These are phyloP conservation scores for Sus scrofa DNA, from an alignment of 2,113 vertebrate species.

Conservation along the genomic window T2T-Sscrofa CM000812.6:188371501-188372000, in stretches of 20 bases:
- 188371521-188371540: background rate
- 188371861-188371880: conserved; percentile 59
- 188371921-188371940: conserved; percentile 56
- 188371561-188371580: background rate
- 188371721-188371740: conserved; percentile 71
- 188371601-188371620: background rate
- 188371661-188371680: conserved; percentile 21
- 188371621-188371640: conserved; percentile 2
- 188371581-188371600: background rate
- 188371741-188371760: conserved; percentile 43
- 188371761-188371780: conserved; percentile 66
- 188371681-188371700: background rate
- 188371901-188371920: conserved; percentile 69
- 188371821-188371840: conserved; percentile 66
- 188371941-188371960: conserved; percentile 44
- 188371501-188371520: conserved; percentile 31
- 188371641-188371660: conserved; percentile 14
- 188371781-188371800: conserved; percentile 75
- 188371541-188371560: background rate
- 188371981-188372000: background rate
- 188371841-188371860: conserved; percentile 49
- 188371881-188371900: conserved; percentile 74
- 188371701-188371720: conserved; percentile 65
- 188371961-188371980: conserved; percentile 25
- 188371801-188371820: conserved; percentile 76